phyloP scores from a whole-genome alignment of 2,113 vertebrate genomes.

The Stigmatopora argus region DNA sequence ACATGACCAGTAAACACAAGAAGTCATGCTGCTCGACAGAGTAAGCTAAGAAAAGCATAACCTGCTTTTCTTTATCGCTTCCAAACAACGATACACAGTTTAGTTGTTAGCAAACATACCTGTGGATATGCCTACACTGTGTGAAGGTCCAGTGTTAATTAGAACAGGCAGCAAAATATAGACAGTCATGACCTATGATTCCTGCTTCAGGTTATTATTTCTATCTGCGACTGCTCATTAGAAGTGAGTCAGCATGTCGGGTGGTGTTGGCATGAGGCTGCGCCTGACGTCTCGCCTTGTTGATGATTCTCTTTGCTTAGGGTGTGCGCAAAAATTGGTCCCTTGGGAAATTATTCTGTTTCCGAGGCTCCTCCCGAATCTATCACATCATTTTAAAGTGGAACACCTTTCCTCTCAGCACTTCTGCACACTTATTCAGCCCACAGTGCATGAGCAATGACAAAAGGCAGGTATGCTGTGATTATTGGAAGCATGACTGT shows the following conservation, averaged over 20 bases:
- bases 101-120: conserved; percentile 32
- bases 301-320: conserved; percentile 68
- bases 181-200: conserved; percentile 64
- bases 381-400: conserved; percentile 70
- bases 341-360: conserved; percentile 71
- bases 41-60: not conserved
- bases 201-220: conserved; percentile 66
- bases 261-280: conserved; percentile 40
- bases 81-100: conserved; percentile 18
- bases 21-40: not conserved
- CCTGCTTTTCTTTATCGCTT: conserved; percentile 11
- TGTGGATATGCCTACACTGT: conserved; percentile 34
- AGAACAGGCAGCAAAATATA: conserved; percentile 61
- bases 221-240: conserved; percentile 69
- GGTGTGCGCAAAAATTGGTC: conserved; percentile 70
- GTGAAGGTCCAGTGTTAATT: conserved; percentile 62
- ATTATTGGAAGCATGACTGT: conserved; percentile 15
- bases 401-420: conserved; percentile 59
- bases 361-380: conserved; percentile 66
- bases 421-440: conserved; percentile 32
- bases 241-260: conserved; percentile 62
- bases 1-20: not conserved
- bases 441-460: conserved; percentile 36
- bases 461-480: conserved; percentile 9
- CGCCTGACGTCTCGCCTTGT: conserved; percentile 56